These are phyloP conservation scores for Mirounga angustirostris DNA, from an alignment of 2,113 vertebrate species.

Conservation along the genomic window DNA sequence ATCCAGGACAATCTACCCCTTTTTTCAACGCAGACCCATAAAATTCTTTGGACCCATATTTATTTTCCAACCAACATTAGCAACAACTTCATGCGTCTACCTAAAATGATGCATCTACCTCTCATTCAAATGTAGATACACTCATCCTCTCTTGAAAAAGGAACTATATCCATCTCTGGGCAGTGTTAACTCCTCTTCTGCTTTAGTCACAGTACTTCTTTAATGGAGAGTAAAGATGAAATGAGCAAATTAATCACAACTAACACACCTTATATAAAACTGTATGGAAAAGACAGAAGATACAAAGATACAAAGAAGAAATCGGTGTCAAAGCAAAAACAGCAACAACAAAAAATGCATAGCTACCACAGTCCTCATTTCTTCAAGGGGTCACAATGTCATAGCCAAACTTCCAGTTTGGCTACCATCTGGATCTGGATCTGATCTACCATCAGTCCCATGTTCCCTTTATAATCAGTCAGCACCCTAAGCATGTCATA, in stretches of 20 bases:
- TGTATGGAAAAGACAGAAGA: not conserved
- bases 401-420: not conserved
- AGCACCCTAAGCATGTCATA: not conserved
- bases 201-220: not conserved
- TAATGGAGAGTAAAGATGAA: not conserved
- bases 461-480: not conserved
- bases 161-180: not conserved
- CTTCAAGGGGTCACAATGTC: not conserved
- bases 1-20: not conserved
- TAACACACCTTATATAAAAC: not conserved
- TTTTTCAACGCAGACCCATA: conserved; percentile 13
- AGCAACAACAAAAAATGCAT: not conserved
- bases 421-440: no score
- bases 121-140: not conserved
- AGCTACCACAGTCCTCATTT: not conserved
- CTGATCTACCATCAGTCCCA: not conserved
- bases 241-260: conserved; percentile 15
- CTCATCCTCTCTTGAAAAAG: not conserved
- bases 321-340: not conserved
- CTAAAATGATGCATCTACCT: not conserved
- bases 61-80: not conserved
- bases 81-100: not conserved
- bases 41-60: not conserved
- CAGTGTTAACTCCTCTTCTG: not conserved
- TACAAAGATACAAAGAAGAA: conserved; percentile 14